These are phyloP conservation scores for Coregonus clupeaformis DNA, from an alignment of 2,113 vertebrate species.

Conservation along the genomic window DNA sequence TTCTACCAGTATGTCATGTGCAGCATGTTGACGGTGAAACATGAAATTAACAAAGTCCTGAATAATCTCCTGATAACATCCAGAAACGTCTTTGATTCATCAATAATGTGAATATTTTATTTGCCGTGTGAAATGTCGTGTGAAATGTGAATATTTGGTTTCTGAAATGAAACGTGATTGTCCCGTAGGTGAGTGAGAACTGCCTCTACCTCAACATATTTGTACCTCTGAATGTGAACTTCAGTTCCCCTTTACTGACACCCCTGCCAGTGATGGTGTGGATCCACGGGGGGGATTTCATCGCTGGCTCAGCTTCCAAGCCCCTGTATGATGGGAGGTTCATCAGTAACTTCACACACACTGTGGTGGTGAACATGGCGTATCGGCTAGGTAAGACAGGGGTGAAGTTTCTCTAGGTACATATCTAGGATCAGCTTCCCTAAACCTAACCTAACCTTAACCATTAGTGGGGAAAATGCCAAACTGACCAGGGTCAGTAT, in stretches of 20 bases:
- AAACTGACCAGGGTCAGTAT: no score
- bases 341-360: conserved; percentile 74
- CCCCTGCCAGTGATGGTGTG: conserved; percentile 75
- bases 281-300: conserved; percentile 79
- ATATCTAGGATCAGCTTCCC: no score
- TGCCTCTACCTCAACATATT: conserved; percentile 78
- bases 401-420: no score
- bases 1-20: not conserved
- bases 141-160: no score
- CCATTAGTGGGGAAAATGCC: no score
- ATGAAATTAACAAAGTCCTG: not conserved
- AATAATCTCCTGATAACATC: not conserved
- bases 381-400: conserved; percentile 71
- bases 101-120: not conserved
- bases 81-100: not conserved
- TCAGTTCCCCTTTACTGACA: conserved; percentile 42
- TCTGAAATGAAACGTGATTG: not conserved
- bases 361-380: conserved; percentile 70
- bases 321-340: conserved; percentile 76
- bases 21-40: not conserved
- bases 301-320: conserved; percentile 75
- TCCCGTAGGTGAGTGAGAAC: conserved; percentile 73
- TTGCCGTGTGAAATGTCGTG: no score
- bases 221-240: conserved; percentile 63
- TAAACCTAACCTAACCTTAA: no score